These are phyloP conservation scores for Caenorhabditis uteleia DNA, from an alignment of 2,888 invertebrate species.

Conservation along the genomic window DNA sequence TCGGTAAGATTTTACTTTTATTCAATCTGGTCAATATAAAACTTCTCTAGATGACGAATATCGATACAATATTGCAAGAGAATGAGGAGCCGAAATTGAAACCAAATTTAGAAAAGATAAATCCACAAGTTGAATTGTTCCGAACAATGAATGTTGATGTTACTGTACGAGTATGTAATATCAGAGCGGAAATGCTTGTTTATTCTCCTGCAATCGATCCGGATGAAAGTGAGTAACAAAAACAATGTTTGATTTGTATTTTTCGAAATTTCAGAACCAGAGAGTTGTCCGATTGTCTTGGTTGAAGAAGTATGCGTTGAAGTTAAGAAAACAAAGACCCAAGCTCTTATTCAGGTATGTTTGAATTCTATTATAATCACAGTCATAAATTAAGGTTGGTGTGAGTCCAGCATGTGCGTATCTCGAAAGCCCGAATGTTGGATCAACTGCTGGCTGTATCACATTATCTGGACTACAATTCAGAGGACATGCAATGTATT, in stretches of 20 bases:
- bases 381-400: conserved; percentile 75
- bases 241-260: not conserved
- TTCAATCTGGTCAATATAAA: not conserved
- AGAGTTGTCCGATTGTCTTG: conserved; percentile 54
- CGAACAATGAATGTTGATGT: conserved; percentile 58
- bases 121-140: conserved; percentile 41
- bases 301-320: conserved; percentile 82
- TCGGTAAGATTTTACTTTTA: conserved; percentile 36
- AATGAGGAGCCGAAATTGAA: not conserved
- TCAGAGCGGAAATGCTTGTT: conserved; percentile 81
- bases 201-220: conserved; percentile 41
- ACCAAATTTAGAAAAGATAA: conserved; percentile 12
- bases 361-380: not conserved
- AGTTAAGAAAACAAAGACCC: conserved; percentile 90
- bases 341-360: conserved; percentile 86
- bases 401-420: conserved; percentile 42
- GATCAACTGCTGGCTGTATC: conserved; percentile 69
- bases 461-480: conserved; percentile 78
- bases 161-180: conserved; percentile 80
- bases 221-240: not conserved
- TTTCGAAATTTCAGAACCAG: conserved; percentile 12
- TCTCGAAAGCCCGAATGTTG: conserved; percentile 35
- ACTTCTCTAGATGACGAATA: conserved; percentile 26
- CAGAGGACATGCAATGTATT: conserved; percentile 94
- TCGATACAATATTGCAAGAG: conserved; percentile 10